Evolutionary conservation across 2,797 vertebrate species (phyloP).

Genomic region (Falco berigora): DNA sequence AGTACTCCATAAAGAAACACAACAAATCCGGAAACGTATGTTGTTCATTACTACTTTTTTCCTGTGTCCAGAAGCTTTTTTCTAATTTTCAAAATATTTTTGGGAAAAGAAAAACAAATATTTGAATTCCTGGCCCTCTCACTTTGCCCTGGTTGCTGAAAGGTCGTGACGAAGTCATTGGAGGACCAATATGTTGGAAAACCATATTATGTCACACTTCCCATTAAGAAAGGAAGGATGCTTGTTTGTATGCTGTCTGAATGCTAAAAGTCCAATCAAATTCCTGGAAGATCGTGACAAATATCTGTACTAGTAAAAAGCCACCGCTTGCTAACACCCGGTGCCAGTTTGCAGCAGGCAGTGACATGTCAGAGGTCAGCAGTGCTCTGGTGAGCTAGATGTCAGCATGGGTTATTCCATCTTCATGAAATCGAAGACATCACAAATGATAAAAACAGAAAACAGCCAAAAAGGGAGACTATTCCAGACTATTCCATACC

Average conservation of each 20-base stretch:
- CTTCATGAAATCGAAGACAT: neutral
- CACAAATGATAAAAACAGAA: neutral
- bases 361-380: neutral
- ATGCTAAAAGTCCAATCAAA: neutral
- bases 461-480: neutral
- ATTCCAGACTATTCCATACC: neutral
- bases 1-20: neutral
- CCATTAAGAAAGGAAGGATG: neutral
- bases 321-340: rapidly evolving
- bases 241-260: neutral
- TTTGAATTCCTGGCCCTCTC: neutral
- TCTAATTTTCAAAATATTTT: neutral
- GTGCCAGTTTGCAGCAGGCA: neutral
- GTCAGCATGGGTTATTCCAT: rapidly evolving
- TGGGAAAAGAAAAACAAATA: neutral
- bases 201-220: neutral
- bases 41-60: neutral
- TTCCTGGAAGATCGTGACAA: neutral
- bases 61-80: neutral
- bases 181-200: neutral
- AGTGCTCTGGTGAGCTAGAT: neutral
- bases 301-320: neutral
- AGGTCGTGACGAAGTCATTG: neutral
- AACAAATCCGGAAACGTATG: neutral
- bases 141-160: neutral